Evolutionary conservation across 2,888 invertebrate genomes (phyloP).

Genomic region (Choreutis nemorana): DNA sequence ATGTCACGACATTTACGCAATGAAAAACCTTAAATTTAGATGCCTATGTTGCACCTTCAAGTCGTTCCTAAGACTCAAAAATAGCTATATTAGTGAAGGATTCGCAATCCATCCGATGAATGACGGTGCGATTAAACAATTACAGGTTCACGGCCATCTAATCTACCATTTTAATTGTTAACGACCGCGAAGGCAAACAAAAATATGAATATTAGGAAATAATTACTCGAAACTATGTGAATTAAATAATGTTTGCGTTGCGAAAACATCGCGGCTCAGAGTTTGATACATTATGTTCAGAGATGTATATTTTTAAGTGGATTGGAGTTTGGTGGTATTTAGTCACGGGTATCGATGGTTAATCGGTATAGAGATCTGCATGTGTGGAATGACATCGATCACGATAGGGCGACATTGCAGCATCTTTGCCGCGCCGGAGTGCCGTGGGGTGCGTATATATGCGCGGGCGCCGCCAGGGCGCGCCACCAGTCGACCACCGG

Average conservation of each 20-base stretch:
- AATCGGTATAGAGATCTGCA: constrained; percentile 16
- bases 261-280: constrained; percentile 22
- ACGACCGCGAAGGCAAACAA: constrained; percentile 29
- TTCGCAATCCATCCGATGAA: constrained; percentile 21
- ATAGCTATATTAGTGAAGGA: constrained; percentile 21
- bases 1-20: too few relatives aligned
- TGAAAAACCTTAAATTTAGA: too few relatives aligned
- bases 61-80: too few relatives aligned
- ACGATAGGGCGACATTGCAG: constrained; percentile 45
- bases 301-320: constrained; percentile 6
- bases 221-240: constrained; percentile 28
- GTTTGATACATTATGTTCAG: not conserved
- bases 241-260: constrained; percentile 20
- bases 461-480: constrained; percentile 34
- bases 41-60: too few relatives aligned
- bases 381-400: constrained; percentile 28
- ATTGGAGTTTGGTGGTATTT: constrained; percentile 24
- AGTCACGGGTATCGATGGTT: constrained; percentile 27
- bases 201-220: constrained; percentile 31
- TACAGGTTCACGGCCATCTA: constrained; percentile 41
- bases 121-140: constrained; percentile 24
- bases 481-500: constrained; percentile 35
- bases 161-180: constrained; percentile 40
- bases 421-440: constrained; percentile 31
- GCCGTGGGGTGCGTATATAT: constrained; percentile 50